phyloP scores from a whole-genome alignment of 1,140 invertebrate genomes.

The Drosophila suzukii region DNA sequence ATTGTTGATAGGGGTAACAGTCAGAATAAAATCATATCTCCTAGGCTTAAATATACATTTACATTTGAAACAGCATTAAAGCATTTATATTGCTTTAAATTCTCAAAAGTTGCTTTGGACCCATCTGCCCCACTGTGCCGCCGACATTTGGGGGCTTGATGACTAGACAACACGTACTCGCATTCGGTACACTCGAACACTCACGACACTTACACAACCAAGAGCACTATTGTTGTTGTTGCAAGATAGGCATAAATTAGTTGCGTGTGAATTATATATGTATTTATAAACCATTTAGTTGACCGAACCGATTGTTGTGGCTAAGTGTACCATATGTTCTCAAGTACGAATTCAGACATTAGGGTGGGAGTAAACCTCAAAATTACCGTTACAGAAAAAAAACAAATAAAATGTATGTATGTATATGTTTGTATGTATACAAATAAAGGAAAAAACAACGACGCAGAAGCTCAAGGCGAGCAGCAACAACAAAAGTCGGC shows the following conservation, averaged over 20 bases:
- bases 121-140: slow-evolving; percentile 30
- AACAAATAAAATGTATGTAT: no score
- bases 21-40: no score
- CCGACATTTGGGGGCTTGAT: slow-evolving; percentile 36
- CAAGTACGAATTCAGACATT: not conserved
- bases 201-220: slow-evolving; percentile 37
- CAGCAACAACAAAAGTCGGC: slow-evolving; percentile 28
- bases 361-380: not conserved
- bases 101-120: not conserved
- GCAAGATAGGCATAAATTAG: slow-evolving; percentile 36
- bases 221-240: slow-evolving; percentile 27
- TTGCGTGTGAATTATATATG: slow-evolving; percentile 51
- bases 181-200: slow-evolving; percentile 6
- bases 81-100: no score
- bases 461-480: slow-evolving; percentile 61
- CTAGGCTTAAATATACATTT: no score
- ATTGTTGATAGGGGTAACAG: no score
- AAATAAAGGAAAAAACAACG: slow-evolving; percentile 29
- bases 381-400: slow-evolving; percentile 46
- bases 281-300: slow-evolving; percentile 46
- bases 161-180: slow-evolving; percentile 34
- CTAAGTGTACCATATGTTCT: slow-evolving; percentile 22
- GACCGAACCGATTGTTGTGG: slow-evolving; percentile 12
- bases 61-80: no score
- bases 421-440: slow-evolving; percentile 1